A percentile compares a stretch with the other conserved stretches of the same genome.
These are phyloP conservation scores for Goniozus legneri DNA, from an alignment of 1,140 invertebrate species.

Conservation along the genomic window DNA sequence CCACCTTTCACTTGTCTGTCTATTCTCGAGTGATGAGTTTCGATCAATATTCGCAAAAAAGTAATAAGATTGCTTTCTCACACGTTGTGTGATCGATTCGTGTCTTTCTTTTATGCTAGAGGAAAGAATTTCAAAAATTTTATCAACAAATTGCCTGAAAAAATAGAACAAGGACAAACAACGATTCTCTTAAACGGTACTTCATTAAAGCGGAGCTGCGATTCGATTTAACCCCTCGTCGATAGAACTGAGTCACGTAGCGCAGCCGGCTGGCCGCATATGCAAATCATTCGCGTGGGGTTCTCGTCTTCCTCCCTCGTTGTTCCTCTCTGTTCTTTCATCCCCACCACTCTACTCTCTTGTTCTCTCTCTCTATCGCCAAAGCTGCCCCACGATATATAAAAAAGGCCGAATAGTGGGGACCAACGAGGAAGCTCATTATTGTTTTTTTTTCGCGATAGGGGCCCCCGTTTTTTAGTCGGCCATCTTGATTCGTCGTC, in stretches of 20 bases:
- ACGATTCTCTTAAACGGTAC: background rate
- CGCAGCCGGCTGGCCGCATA: conserved; percentile 39
- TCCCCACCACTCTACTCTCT: background rate
- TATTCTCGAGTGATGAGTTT: too few relatives aligned
- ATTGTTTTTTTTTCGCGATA: conserved; percentile 35
- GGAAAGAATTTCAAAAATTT: too few relatives aligned
- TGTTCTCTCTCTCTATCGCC: background rate
- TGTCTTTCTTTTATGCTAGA: too few relatives aligned
- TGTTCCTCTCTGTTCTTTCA: background rate
- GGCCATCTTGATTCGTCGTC: conserved; percentile 44
- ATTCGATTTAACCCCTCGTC: conserved; percentile 32
- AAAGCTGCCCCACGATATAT: conserved; percentile 7
- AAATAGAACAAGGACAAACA: background rate
- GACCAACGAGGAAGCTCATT: conserved; percentile 36
- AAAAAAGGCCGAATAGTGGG: conserved; percentile 23
- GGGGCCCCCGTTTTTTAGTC: conserved; percentile 27
- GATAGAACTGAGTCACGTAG: conserved; percentile 37
- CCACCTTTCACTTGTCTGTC: too few relatives aligned
- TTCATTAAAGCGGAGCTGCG: conserved; percentile 33
- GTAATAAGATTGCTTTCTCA: too few relatives aligned
- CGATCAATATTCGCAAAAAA: too few relatives aligned
- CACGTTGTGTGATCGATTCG: too few relatives aligned
- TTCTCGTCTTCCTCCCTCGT: conserved; percentile 19
- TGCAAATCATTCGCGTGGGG: conserved; percentile 48
- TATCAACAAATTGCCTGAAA: background rate